phyloP scores from a whole-genome alignment of 2,113 vertebrate genomes.

The Gobio gobio region DNA sequence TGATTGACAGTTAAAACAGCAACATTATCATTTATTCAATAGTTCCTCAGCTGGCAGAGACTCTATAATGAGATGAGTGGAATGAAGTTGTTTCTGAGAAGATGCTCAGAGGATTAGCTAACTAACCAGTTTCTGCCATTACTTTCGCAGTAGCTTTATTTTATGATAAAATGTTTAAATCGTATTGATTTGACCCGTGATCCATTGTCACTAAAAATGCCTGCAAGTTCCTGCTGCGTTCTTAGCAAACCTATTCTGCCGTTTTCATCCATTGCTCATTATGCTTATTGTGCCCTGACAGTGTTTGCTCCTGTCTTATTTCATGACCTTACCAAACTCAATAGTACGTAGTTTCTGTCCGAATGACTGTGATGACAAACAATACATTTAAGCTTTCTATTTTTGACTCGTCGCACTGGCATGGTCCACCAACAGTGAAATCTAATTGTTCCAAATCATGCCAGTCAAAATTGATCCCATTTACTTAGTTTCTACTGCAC shows the following conservation, averaged over 20 bases:
- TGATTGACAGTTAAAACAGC: slow-evolving; percentile 59
- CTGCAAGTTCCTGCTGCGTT: not conserved
- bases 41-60: slow-evolving; percentile 40
- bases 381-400: not conserved
- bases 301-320: not conserved
- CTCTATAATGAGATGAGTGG: slow-evolving; percentile 33
- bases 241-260: not conserved
- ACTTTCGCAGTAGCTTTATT: not conserved
- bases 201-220: not conserved
- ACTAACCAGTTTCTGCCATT: slow-evolving; percentile 10
- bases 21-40: slow-evolving; percentile 54
- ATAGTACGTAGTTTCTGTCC: not conserved
- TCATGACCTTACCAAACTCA: not conserved
- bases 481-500: not conserved
- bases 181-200: slow-evolving; percentile 14
- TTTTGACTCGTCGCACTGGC: not conserved
- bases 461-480: not conserved
- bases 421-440: not conserved
- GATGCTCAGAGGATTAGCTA: slow-evolving; percentile 12
- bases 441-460: not conserved
- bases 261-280: not conserved
- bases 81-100: slow-evolving; percentile 31
- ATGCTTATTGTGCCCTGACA: not conserved
- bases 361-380: not conserved
- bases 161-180: slow-evolving; percentile 12